Evolutionary conservation across 2,113 vertebrate species (phyloP), one percentile per base, ranked within the genome.

Genomic region (Ranitomeya variabilis): DNA sequence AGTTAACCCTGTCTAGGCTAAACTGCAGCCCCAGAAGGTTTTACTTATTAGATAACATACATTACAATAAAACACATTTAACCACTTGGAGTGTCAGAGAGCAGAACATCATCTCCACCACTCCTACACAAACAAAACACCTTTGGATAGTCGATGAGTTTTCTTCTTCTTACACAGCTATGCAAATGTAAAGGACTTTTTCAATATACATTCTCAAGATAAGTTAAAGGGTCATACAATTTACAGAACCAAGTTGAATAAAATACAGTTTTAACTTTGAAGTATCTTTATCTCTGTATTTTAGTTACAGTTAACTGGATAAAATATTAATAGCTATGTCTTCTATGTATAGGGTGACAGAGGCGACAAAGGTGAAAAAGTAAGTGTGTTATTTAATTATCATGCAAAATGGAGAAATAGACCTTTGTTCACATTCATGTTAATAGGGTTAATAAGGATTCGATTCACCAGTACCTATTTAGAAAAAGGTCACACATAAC

Each of bases 361-460:
- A 55, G 98, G 98, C 13, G 90, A 94, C 89, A 96, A 52, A 90
- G 98, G 97, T 37, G 95, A 97, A 93, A 98, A 97, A 96, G 97
- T 98, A 95, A 96, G 96, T 93, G 6, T 26, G 1, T 52, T 66
- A 7, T 52, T 19, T 14, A 55, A 69, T 26, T 26, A 14, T 26
- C 18, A 69, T 6, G 23, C 1, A 26, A 4, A 69, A 9, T 11
- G 8, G 0, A 69, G n/a, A 69, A 69, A 26, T 69, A 26, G 14
- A 23, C 11, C 23, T 69, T 1, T 26, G 6, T 26, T 26, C 12
- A 69, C 19, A 64, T 64, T 6, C 2, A 6, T 69, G 26, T 74
- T 13, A 51, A 18, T 37, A 2, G 6, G 18, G 19, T 21, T 5
- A 23, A 10, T 0, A 0, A 6, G 21, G 21, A 8, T 67, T 45